phyloP scores from a whole-genome alignment of 2,888 invertebrate species.

The Pseudococcus longispinus region DNA sequence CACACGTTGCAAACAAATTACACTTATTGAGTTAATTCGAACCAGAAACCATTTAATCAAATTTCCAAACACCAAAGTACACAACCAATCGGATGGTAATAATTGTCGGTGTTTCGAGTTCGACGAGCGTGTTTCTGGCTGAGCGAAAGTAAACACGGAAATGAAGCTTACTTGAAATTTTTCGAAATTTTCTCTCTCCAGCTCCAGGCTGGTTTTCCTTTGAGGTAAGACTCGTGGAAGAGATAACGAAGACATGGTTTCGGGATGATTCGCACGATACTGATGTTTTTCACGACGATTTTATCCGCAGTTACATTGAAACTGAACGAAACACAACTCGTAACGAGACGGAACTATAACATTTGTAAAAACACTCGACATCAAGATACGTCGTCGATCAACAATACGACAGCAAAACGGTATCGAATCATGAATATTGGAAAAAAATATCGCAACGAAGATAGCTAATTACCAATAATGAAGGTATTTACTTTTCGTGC shows the following conservation, averaged over 20 bases:
- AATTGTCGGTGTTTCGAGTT: neutral
- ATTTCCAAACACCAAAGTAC: neutral
- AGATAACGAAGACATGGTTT: slow-evolving; percentile 74
- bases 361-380: neutral
- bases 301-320: neutral
- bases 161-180: slow-evolving; percentile 75
- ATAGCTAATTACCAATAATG: neutral
- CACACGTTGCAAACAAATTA: neutral
- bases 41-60: neutral
- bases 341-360: neutral
- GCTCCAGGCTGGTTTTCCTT: slow-evolving; percentile 77
- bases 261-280: neutral
- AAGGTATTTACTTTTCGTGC: slow-evolving; percentile 24
- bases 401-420: neutral
- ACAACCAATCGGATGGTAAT: too few relatives aligned
- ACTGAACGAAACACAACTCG: neutral
- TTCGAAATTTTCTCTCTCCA: slow-evolving; percentile 83
- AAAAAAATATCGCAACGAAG: neutral
- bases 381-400: neutral
- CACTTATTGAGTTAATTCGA: neutral
- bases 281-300: neutral
- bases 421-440: neutral
- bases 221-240: slow-evolving; percentile 75
- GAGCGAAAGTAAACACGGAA: neutral
- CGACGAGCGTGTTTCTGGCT: neutral